Evolutionary conservation across 2,888 invertebrate species (phyloP), one percentile per base, ranked within the genome.

Genomic region (Nomada hirtipes): DNA sequence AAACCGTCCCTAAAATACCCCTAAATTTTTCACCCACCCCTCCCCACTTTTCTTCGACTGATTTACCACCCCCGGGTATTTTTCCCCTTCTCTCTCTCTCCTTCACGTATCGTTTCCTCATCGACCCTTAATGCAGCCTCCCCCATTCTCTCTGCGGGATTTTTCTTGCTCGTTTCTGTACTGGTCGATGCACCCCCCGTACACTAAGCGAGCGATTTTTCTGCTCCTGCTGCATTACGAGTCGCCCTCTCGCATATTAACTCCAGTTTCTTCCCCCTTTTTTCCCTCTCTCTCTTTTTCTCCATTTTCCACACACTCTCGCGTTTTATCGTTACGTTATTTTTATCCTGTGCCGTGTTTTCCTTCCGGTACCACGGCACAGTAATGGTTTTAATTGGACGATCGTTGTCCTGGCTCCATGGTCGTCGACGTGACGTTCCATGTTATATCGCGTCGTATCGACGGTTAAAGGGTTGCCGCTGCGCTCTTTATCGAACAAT

Each of bases 371-470:
- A 29, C 55, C 44, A 15, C 55, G 69, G 44, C n/a, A 15, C 61
- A 44, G 61, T 76, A 69, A 76, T 69, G 75, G 44, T 76, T 76
- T 69, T 76, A 76, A 76, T 53, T 69, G 69, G 20, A 44, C 53
- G 26, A 11, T 69, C 61, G 61, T 55, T 61, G 52, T 10, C 23
- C 55, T 76, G 44, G 61, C 53, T 20, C 52, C 53, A 20, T 59
- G 42, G 69, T 63, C 42, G 36, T 11, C 61, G 61, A 63, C 29
- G 61, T 55, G 69, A 55, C 61, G 44, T 23, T 63, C 61, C 9
- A 29, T 50, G 59, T 42, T 50, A 26, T 36, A 52, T 67, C 50
- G 36, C 29, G 53, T 52, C 36, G 42, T 67, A 74, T 67, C 67
- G 74, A 74, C 18, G 47, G 42, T 10, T 60, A 70, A 70, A 47